A percentile compares a stretch with the other conserved stretches of the same genome.
Conservation (phyloP, 92 coral and sea anemone genomes). For the Ricordea florida region DNA sequence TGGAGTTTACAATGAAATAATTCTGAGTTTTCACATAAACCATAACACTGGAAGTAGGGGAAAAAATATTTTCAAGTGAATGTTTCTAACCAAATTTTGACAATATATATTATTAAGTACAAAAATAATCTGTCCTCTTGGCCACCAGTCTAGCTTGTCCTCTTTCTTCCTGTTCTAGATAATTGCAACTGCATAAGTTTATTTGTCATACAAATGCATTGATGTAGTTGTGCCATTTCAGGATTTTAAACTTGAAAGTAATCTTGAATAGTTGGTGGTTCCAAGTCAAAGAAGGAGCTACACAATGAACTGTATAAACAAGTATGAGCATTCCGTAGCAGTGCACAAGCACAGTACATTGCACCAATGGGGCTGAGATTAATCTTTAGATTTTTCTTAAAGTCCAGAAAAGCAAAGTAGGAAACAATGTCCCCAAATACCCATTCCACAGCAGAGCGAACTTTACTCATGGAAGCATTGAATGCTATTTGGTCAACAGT, state of each 20-base stretch:
- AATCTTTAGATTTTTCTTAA: slow-evolving; percentile 63
- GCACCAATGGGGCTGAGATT: slow-evolving; percentile 51
- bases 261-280: slow-evolving; percentile 46
- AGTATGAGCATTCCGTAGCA: slow-evolving; percentile 50
- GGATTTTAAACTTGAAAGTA: slow-evolving; percentile 36
- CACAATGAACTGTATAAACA: slow-evolving; percentile 36
- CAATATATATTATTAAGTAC: too few relatives aligned
- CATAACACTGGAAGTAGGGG: too few relatives aligned
- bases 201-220: too few relatives aligned
- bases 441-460: slow-evolving; percentile 59
- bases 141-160: too few relatives aligned
- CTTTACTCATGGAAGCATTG: slow-evolving; percentile 58
- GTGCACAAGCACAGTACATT: slow-evolving; percentile 44
- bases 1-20: too few relatives aligned
- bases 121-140: too few relatives aligned
- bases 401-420: slow-evolving; percentile 64
- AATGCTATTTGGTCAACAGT: slow-evolving; percentile 36
- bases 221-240: too few relatives aligned
- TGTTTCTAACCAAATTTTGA: too few relatives aligned
- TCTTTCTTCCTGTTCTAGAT: too few relatives aligned
- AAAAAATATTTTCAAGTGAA: too few relatives aligned
- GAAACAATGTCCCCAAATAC: slow-evolving; percentile 61
- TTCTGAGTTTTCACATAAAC: too few relatives aligned
- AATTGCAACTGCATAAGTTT: too few relatives aligned
- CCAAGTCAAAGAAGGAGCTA: slow-evolving; percentile 26